Evolutionary conservation across 2,888 invertebrate genomes (phyloP).

Genomic region (Dioctria rufipes): DNA sequence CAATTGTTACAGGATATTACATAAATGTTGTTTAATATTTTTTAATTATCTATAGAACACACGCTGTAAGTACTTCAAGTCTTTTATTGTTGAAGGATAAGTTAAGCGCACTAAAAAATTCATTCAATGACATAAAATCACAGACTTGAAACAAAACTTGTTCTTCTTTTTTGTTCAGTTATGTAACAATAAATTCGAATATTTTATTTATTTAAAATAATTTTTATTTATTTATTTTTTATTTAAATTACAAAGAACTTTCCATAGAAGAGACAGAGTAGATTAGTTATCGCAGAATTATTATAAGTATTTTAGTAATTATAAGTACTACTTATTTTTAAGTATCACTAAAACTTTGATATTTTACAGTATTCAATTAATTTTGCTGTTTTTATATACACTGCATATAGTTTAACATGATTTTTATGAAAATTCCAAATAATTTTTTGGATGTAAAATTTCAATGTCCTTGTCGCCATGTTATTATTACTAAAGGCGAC

Average conservation of each 20-base stretch:
- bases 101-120: background rate
- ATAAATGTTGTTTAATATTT: background rate
- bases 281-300: no score
- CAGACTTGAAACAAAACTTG: constrained; percentile 21
- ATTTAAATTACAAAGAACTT: no score
- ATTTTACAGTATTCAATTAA: constrained; percentile 62
- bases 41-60: background rate
- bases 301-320: no score
- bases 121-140: constrained; percentile 21
- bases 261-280: no score
- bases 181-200: constrained; percentile 24
- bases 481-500: constrained; percentile 56
- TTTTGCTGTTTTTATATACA: constrained; percentile 71
- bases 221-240: background rate
- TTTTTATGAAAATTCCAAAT: constrained; percentile 70
- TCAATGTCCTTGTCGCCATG: constrained; percentile 67
- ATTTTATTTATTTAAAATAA: background rate
- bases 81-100: background rate
- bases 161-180: background rate
- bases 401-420: constrained; percentile 70
- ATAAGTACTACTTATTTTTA: no score
- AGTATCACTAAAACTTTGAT: background rate
- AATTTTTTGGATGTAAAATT: constrained; percentile 65
- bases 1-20: background rate
- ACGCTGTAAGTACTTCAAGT: background rate